Evolutionary conservation across 2,888 invertebrate species (phyloP), one percentile per base, ranked within the genome.

Genomic region (Apamea anceps): DNA sequence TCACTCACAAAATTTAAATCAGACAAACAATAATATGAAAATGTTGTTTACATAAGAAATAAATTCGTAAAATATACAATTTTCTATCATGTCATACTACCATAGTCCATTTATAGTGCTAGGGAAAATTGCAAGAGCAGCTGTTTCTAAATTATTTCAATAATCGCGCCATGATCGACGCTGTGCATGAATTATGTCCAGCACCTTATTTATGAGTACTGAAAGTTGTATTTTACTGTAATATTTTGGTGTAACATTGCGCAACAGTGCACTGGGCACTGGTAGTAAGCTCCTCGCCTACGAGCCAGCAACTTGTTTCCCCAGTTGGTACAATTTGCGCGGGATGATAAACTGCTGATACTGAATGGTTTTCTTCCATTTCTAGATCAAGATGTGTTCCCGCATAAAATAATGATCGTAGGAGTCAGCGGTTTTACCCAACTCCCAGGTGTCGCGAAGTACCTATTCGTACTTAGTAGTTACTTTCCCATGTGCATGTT

Each of bases 131-230:
- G 21, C 51, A 51, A 54, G 45, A 72, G 32, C 18, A 54, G 28
- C 15, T 12, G 28, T 72, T 60, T 45, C 75, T 13, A 62, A 80
- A 76, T 84, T 71, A 73, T 72, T 81, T 75, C n/a, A 72, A 45
- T 75, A 85, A 73, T 66, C 48, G 48, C 54, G 25, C 72, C 32
- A 32, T n/a, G 62, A 78, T 85, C 85, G 57, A 65, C 57, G 51
- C 63, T 75, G 63, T 66, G 66, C 78, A 76, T 82, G 73, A 78
- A 82, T 82, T 85, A 73, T 71, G 77, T 75, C 62, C 8, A 77
- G 57, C 37, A 65, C 8, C 62, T 77, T 81, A 81, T 85, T 85
- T 84, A 84, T 67, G 72, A 75, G 75, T 75, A 28, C 75, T 71
- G 66, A 81, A 85, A 77, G 75, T 75, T 77, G 77, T 77, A 73